Conservation (phyloP, 2,113 vertebrate species). For the Chiloscyllium plagiosum region DNA sequence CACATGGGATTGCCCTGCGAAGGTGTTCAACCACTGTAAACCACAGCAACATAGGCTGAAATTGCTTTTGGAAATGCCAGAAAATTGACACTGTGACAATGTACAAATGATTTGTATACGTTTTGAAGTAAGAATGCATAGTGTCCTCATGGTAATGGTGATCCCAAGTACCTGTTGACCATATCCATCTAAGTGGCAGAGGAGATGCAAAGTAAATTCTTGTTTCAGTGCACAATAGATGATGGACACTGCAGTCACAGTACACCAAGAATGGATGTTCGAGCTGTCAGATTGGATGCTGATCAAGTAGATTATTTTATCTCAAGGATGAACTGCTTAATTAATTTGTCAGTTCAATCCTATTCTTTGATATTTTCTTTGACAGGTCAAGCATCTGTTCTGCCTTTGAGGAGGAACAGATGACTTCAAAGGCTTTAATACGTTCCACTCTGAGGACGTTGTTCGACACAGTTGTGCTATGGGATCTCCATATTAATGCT, state of each 20-base stretch:
- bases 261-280: background rate
- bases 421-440: too few species aligned
- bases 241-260: background rate
- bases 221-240: background rate
- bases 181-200: background rate
- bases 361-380: too few species aligned
- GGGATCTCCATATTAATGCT: too few species aligned
- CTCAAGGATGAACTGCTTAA: too few species aligned
- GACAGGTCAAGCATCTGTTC: too few species aligned
- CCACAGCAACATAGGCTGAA: background rate
- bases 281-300: too few species aligned
- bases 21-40: background rate
- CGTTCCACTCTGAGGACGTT: too few species aligned
- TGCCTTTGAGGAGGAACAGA: too few species aligned
- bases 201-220: background rate
- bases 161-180: background rate
- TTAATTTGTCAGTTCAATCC: too few species aligned
- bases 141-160: background rate
- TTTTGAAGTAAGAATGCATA: background rate
- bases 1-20: background rate
- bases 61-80: background rate
- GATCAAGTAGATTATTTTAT: background rate
- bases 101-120: background rate
- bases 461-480: too few species aligned
- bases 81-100: background rate